Percentiles rank a stretch among this genome's conserved stretches.
phyloP scores from a whole-genome alignment of 2,797 vertebrate genomes.

The Allobates femoralis region DNA sequence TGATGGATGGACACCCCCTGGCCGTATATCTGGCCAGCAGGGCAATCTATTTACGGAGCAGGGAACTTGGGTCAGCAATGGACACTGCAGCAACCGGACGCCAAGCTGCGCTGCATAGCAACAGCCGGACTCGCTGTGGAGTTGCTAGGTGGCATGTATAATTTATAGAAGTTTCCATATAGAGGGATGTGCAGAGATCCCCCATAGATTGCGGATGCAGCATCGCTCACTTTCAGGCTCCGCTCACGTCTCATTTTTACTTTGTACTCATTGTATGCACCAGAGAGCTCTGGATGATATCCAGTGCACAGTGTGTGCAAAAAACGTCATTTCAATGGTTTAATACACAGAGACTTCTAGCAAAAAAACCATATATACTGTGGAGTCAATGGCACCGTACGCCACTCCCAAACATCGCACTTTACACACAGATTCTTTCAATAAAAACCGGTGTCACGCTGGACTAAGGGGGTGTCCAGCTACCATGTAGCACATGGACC shows the following conservation, averaged over 20 bases:
- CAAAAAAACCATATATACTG: too few relatives aligned
- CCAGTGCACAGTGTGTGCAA: too few relatives aligned
- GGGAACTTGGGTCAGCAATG: neutral
- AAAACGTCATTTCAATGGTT: too few relatives aligned
- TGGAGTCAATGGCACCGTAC: too few relatives aligned
- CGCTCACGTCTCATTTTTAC: neutral
- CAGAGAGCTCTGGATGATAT: neutral
- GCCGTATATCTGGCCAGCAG: neutral
- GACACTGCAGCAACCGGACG: neutral
- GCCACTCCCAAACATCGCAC: too few relatives aligned
- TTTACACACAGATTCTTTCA: too few relatives aligned
- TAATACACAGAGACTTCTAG: too few relatives aligned
- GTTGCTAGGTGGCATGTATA: conserved; percentile 3
- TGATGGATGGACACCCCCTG: neutral
- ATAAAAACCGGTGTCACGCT: too few relatives aligned
- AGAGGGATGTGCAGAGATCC: neutral
- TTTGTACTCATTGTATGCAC: neutral
- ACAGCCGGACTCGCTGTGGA: neutral
- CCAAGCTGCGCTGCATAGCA: neutral
- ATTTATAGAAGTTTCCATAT: neutral
- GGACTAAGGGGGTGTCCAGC: too few relatives aligned
- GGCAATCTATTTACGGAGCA: conserved; percentile 5
- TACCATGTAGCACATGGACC: too few relatives aligned
- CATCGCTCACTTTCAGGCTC: neutral
- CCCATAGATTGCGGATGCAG: conserved; percentile 11